These are phyloP conservation scores for Tragelaphus strepsiceros DNA, from an alignment of 2,113 vertebrate genomes.

Conservation along the genomic window DNA sequence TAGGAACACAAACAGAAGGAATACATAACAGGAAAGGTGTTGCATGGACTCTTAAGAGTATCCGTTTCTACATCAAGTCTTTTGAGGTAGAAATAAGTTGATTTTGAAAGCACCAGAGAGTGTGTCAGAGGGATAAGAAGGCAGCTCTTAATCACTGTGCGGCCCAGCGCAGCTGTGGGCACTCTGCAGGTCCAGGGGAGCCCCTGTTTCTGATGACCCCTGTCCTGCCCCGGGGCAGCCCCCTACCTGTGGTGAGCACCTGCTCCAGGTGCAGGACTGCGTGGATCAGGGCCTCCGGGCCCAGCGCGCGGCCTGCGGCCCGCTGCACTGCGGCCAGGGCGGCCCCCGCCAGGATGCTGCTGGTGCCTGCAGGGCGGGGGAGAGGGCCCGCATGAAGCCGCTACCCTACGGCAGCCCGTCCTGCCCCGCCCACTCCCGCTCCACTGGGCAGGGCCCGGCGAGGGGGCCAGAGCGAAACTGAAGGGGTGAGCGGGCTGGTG, in stretches of 20 bases:
- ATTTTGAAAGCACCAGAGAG: background rate
- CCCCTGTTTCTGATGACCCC: background rate
- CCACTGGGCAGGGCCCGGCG: background rate
- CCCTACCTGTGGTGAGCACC: constrained; percentile 91
- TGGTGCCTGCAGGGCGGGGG: constrained; percentile 86
- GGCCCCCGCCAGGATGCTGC: constrained; percentile 95
- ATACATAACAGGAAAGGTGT: background rate
- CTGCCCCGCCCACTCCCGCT: background rate
- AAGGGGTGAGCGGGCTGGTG: background rate
- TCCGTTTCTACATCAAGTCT: background rate
- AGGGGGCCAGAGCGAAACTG: background rate
- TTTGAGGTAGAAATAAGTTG: background rate
- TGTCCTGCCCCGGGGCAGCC: background rate
- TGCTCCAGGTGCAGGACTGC: constrained; percentile 94
- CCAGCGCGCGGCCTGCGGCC: constrained; percentile 82
- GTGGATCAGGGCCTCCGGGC: constrained; percentile 88
- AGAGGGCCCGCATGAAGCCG: background rate
- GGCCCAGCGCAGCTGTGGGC: background rate
- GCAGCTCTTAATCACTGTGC: background rate
- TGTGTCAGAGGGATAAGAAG: background rate
- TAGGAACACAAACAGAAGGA: background rate
- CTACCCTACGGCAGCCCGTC: background rate
- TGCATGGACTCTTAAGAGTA: background rate
- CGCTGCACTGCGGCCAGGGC: constrained; percentile 88
- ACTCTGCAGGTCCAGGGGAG: background rate